Conservation (phyloP, 2,797 vertebrate species). For the Pampus argenteus region DNA sequence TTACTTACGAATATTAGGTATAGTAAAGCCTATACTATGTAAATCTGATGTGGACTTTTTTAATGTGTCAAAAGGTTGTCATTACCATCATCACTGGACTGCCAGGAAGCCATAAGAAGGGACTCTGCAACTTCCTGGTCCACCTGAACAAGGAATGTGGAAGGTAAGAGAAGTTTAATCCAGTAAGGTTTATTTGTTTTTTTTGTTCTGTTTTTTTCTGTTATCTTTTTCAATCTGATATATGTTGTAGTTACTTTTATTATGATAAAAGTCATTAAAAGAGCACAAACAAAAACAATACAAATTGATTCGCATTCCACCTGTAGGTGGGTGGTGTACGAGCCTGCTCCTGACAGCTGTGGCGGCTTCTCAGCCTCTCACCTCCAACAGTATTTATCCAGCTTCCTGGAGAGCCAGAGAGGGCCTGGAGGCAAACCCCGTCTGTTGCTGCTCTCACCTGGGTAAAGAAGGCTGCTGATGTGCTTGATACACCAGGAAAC, state of each 20-base stretch:
- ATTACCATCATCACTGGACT: constrained; percentile 92
- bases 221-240: background rate
- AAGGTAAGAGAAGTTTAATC: constrained; percentile 81
- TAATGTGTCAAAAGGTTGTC: constrained; percentile 83
- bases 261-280: background rate
- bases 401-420: constrained; percentile 86
- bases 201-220: background rate
- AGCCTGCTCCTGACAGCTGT: constrained; percentile 86
- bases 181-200: background rate
- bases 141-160: constrained; percentile 88
- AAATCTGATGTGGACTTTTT: constrained; percentile 35
- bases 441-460: constrained; percentile 91
- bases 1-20: background rate
- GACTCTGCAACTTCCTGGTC: constrained; percentile 89
- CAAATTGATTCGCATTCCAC: constrained; percentile 16
- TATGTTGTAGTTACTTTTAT: background rate
- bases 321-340: constrained; percentile 92
- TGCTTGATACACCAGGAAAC: constrained; percentile 7
- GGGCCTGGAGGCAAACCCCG: constrained; percentile 76
- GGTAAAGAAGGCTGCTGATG: constrained; percentile 80
- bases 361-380: constrained; percentile 90
- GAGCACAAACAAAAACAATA: background rate
- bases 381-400: constrained; percentile 91
- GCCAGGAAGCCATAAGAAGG: constrained; percentile 91
- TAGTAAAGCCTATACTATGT: background rate